A percentile compares a stretch with the other conserved stretches of the same genome.
Evolutionary conservation across 2,797 vertebrate genomes (phyloP).

Genomic region (Lerista edwardsae): DNA sequence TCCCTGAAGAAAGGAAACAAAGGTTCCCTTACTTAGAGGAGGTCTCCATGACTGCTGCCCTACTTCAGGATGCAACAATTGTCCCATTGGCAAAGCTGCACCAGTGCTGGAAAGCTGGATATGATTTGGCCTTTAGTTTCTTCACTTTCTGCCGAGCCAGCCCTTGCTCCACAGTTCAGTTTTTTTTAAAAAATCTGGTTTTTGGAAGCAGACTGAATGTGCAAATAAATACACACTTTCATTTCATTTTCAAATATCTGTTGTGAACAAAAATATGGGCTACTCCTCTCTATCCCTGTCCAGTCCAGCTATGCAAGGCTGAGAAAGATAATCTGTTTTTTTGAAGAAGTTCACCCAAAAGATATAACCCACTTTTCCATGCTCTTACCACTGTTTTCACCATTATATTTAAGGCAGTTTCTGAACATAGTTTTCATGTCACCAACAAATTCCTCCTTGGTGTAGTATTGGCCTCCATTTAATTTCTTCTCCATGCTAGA

Average conservation of each 20-base stretch:
- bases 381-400: conserved; percentile 92
- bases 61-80: too few relatives aligned
- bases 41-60: too few relatives aligned
- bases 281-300: background rate
- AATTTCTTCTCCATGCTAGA: conserved; percentile 96
- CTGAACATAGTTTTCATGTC: conserved; percentile 98
- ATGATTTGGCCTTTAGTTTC: too few relatives aligned
- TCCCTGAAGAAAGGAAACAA: too few relatives aligned
- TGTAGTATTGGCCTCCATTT: conserved; percentile 90
- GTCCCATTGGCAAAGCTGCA: too few relatives aligned
- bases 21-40: too few relatives aligned
- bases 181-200: background rate
- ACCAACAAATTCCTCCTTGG: conserved; percentile 93
- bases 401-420: conserved; percentile 96
- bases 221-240: background rate
- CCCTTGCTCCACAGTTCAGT: background rate
- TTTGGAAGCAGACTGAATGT: background rate
- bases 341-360: conserved; percentile 9
- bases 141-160: background rate
- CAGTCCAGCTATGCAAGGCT: conserved; percentile 2
- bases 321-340: conserved; percentile 14
- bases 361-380: conserved; percentile 13
- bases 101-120: too few relatives aligned
- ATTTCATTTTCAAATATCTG: background rate
- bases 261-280: background rate